Base-by-base conservation (phyloP, 2,797 vertebrate genomes). In the Lepilemur septentrionalis region DNA sequence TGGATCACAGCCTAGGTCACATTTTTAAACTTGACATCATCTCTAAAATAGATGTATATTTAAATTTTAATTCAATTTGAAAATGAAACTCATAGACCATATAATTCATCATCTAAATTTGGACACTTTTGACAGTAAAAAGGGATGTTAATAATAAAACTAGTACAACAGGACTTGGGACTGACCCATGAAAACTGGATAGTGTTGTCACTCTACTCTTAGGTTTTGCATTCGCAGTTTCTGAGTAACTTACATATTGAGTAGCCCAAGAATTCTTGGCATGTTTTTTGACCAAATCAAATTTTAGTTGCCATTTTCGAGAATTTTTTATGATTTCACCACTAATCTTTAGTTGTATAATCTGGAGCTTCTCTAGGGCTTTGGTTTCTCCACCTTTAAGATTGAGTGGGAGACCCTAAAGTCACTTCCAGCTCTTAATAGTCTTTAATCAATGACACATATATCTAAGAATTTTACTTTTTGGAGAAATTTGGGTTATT, bases 31-130 rank as follows among this genome's bases (percentile, higher is more conserved):
- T 79, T 69, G 18, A 81, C 10, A 10, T 78, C 17, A 57, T 75
- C n/a, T 89, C 83, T 59, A 43, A 95, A 91, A 72, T 90, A 82
- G 75, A 48, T 63, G 76, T 67, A 57, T 67, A 41, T 73, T 91
- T 87, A 84, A 43, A 61, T 63, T 91, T 92, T 81, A 41, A 76
- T 76, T 83, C 38, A 65, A 38, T 50, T 86, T 91, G 32, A 48
- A 91, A 30, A 38, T 81, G 61, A 90, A 91, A 43, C n/a, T 57
- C 50, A 67, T 41, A 83, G 41, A 38, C 23, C 22, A 50, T 35
- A 9, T n/a, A n/a, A 28, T 85, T 85, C 25, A 63, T 76, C 4
- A 28, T 65, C 41, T 65, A 41, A 61, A 46, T 69, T 11, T 50
- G 35, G 15, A 69, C 35, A n/a, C 5, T 35, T 94, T 28, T 14